Base-by-base conservation (phyloP, 2,888 invertebrate genomes). In the Eristalis tenax region DNA sequence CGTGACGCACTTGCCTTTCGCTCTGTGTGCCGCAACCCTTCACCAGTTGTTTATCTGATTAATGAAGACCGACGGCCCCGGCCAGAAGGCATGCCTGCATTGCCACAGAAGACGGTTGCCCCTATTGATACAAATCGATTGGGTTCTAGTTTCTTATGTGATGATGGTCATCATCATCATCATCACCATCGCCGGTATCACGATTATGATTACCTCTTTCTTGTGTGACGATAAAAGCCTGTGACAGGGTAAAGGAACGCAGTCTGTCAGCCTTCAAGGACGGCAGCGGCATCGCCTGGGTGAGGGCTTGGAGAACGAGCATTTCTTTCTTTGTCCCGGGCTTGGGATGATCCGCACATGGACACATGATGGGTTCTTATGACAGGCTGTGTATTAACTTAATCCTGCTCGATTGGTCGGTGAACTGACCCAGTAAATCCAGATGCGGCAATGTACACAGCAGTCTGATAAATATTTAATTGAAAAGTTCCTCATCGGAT, bases 351-450 rank as follows among this genome's bases (percentile, higher is more conserved):
- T 77, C 43, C 64, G 28, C 71, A 11, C 64, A 38, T 43, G 65
- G 59, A 75, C 32, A 63, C 50, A 32, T 28, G 22, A 66, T 28
- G 69, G 59, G 15, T 69, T n/a, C 57, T 23, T 66, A 61, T 70
- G 40, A 75, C 74, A 59, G 50, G 8, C 43, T 50, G 43, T 13
- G 81, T 68, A 64, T 79, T 66, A 78, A 78, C 23, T 73, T 80
- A 83, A 83, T 71, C 82, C 66, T 28, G 38, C 28, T 66, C 64
- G 28, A 75, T 69, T 61, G 65, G 43, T 26, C 23, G 28, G 56
- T 63, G 71, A 76, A 76, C 69, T 68, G 75, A 70, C 75, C 74
- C n/a, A 70, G 78, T 40, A 70, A 78, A 78, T 70, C 64, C 73
- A 66, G 38, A 68, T 61, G 68, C 32, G 63, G 50, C 50, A 18